Evolutionary conservation across 2,113 vertebrate genomes (phyloP).

Genomic region (Callaeas wilsoni): DNA sequence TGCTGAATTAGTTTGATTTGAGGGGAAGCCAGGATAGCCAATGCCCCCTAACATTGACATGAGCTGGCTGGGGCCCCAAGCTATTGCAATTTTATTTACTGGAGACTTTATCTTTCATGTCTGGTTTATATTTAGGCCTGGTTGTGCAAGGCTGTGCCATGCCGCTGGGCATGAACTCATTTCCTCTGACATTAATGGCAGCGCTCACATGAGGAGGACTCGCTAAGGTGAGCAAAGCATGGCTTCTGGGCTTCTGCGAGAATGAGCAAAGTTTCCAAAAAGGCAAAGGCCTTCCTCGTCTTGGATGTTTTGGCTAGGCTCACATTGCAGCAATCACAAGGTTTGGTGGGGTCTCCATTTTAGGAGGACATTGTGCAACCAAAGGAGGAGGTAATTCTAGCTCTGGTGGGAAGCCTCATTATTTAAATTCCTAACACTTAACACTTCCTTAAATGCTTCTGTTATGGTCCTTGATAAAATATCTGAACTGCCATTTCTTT

Average conservation of each 20-base stretch:
- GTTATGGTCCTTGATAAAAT: neutral
- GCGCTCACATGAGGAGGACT: neutral
- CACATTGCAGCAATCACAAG: neutral
- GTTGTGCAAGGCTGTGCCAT: neutral
- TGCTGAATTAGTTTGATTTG: neutral
- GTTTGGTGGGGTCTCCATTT: neutral
- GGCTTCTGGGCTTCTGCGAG: neutral
- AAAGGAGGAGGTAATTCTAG: neutral
- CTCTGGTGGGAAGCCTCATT: neutral
- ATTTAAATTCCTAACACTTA: neutral
- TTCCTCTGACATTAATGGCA: neutral
- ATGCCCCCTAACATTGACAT: neutral
- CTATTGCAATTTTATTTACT: neutral
- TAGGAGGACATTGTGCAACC: neutral
- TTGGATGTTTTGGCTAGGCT: neutral
- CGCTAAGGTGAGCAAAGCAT: neutral
- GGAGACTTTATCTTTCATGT: neutral
- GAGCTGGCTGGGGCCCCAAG: neutral
- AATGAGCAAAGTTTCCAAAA: neutral
- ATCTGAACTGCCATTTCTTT: neutral
- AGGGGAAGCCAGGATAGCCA: neutral
- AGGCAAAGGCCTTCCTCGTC: neutral
- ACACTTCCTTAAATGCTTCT: neutral
- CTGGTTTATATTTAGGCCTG: neutral
- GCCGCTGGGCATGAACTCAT: neutral